These are phyloP conservation scores for Salminus brasiliensis DNA, from an alignment of 2,113 vertebrate species.

Conservation along the genomic window DNA sequence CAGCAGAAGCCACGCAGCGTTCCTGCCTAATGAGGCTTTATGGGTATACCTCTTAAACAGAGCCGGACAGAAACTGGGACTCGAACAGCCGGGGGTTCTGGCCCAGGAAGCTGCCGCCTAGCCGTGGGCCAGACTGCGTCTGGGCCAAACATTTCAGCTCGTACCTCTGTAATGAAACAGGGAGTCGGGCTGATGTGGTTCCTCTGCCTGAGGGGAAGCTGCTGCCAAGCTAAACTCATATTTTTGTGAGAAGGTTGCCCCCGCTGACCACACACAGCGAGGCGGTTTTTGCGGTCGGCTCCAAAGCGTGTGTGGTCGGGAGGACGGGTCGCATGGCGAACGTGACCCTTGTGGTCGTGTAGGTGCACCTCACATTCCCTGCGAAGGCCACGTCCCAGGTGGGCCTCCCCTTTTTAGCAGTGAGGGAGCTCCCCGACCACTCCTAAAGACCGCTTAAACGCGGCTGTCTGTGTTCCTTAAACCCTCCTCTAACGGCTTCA, in stretches of 20 bases:
- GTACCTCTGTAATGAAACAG: constrained; percentile 49
- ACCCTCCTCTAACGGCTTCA: constrained; percentile 75
- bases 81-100: constrained; percentile 67
- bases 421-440: constrained; percentile 66
- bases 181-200: not conserved
- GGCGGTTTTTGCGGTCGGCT: not conserved
- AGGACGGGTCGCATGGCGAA: constrained; percentile 31
- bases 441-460: constrained; percentile 76
- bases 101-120: constrained; percentile 57
- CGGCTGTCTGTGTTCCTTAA: constrained; percentile 80
- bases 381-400: constrained; percentile 70
- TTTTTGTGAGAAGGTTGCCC: not conserved
- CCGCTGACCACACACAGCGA: constrained; percentile 35
- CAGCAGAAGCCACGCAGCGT: constrained; percentile 47
- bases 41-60: constrained; percentile 72
- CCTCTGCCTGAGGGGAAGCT: not conserved
- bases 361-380: constrained; percentile 10
- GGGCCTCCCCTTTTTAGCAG: constrained; percentile 64
- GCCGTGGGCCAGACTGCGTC: constrained; percentile 52
- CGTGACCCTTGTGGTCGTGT: constrained; percentile 5
- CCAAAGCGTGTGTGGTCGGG: constrained; percentile 8
- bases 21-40: constrained; percentile 71
- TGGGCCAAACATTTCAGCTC: constrained; percentile 61
- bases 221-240: constrained; percentile 7
- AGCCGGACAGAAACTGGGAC: constrained; percentile 60